phyloP scores from a whole-genome alignment of 64 coral and sea anemone genomes.

The Dendronephthya gigantea region DNA sequence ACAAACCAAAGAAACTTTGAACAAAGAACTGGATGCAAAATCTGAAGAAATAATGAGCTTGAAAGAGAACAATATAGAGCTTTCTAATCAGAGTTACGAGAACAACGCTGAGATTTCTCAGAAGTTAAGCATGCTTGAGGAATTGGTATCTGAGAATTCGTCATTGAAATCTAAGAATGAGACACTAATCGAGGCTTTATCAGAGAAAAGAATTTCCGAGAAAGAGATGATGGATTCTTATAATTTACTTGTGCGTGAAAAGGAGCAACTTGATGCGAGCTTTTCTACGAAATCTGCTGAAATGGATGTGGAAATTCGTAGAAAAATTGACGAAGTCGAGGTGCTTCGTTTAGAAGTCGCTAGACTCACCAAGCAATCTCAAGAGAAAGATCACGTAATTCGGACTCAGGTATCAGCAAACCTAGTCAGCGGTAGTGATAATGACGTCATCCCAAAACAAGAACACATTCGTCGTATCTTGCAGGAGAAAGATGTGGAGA shows the following conservation, averaged over 20 bases:
- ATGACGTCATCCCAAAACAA: not conserved
- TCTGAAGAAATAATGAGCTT: conserved; percentile 11
- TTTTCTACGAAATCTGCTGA: not conserved
- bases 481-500: not conserved
- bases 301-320: not conserved
- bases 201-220: not conserved
- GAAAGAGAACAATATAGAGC: conserved; percentile 11
- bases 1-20: not conserved
- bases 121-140: not conserved
- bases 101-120: not conserved
- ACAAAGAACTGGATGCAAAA: not conserved
- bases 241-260: not conserved
- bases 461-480: not conserved
- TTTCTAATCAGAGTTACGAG: not conserved
- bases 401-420: not conserved
- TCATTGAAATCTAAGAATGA: not conserved
- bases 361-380: not conserved
- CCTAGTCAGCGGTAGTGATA: not conserved
- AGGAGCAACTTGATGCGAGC: not conserved
- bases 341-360: conserved; percentile 2
- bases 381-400: not conserved
- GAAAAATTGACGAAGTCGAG: not conserved
- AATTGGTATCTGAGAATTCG: not conserved
- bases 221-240: not conserved
- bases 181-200: not conserved